Evolutionary conservation across 2,113 vertebrate species (phyloP), one percentile per base, ranked within the genome.

Genomic region (Ancistrus triradiatus): DNA sequence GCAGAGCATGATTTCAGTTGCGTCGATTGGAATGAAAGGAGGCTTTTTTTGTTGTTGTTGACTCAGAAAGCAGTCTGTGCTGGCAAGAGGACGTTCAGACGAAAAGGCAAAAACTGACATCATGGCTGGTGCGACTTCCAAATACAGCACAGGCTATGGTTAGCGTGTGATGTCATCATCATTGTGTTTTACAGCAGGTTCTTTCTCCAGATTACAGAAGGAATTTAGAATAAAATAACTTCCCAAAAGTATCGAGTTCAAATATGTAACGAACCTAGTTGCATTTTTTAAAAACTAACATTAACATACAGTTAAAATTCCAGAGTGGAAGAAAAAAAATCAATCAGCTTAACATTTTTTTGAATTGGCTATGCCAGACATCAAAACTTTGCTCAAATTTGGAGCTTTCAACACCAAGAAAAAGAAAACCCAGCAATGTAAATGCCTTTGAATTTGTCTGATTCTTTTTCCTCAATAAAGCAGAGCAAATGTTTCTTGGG

Each of bases 131-230:
- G 69, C 6, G 2, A 22, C 2, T 61, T 82, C 85, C 84, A 87
- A 79, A 77, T 80, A 78, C 65, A 76, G 73, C 43, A 68, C 78
- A 80, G 67, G 69, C 84, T 86, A 87, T 84, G 84, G 85, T 85
- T 87, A 86, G 83, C 69, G 49, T 63, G 76, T 81, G 84, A 82
- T 84, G 84, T 85, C 84, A 80, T 83, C 73, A 59, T 56, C 50
- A 44, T 43, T 40, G 33, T 58, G 49, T 68, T 70, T 62, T 63
- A 59, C 58, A 67, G 27, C 19, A 47, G 11, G 22, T 38, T 49
- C 44, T 63, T 71, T 55, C 44, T 71, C 42, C 18, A 66, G 27
- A 42, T 15, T 6, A 11, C 60, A 43, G 64, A 61, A 19, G 21
- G 10, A 48, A 14, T 5, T 33, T 4, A 33, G 22, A 47, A 46